Percentiles rank a stretch among this genome's conserved stretches.
Evolutionary conservation across 2,888 invertebrate species (phyloP).

Genomic region (Chaitophorus viminalis): DNA sequence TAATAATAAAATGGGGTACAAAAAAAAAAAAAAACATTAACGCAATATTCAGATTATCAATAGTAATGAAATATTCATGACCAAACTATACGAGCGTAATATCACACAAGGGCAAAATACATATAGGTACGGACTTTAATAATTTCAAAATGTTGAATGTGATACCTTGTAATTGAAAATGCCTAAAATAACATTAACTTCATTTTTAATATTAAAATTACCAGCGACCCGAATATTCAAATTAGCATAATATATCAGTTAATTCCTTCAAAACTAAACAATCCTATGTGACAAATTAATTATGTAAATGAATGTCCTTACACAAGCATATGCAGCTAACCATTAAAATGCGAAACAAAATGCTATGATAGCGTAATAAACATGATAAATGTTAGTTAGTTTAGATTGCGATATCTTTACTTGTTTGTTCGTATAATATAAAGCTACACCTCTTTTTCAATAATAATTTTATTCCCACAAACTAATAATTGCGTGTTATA

Average conservation of each 20-base stretch:
- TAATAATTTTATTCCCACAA: neutral
- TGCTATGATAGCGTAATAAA: neutral
- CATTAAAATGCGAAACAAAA: constrained; percentile 7
- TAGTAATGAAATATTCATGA: neutral
- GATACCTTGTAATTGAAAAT: neutral
- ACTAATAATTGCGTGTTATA: no score
- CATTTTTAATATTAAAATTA: neutral
- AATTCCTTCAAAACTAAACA: constrained; percentile 32
- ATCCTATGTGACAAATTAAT: constrained; percentile 28
- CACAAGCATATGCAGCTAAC: constrained; percentile 1
- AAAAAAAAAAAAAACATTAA: neutral
- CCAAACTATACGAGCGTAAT: neutral
- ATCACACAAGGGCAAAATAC: neutral
- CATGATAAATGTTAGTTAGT: neutral
- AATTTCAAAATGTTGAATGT: no score
- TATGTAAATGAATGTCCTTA: constrained; percentile 23
- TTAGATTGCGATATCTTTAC: constrained; percentile 15
- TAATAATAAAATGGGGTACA: neutral
- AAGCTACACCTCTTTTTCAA: neutral
- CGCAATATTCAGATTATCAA: neutral
- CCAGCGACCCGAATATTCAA: neutral
- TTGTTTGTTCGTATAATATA: neutral
- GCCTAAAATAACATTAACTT: neutral
- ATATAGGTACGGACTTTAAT: neutral
- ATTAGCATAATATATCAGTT: constrained; percentile 49